These are phyloP conservation scores for Vicugna pacos DNA, from an alignment of 2,113 vertebrate genomes.

Conservation along the genomic window DNA sequence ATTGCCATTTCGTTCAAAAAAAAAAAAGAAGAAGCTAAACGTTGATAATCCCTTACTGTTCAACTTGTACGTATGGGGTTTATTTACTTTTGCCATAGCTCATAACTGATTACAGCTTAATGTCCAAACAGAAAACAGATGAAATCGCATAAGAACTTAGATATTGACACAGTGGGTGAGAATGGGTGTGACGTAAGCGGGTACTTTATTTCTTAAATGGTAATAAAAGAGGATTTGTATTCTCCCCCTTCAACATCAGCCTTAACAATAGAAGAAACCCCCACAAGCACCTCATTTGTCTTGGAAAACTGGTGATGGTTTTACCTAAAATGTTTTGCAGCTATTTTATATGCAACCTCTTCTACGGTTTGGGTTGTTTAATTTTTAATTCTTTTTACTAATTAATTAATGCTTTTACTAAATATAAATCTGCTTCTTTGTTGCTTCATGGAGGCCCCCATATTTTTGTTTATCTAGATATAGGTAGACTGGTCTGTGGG, in stretches of 20 bases:
- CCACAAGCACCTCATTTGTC: neutral
- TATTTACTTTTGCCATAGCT: neutral
- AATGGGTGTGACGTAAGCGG: neutral
- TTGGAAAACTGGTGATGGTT: neutral
- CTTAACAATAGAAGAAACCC: neutral
- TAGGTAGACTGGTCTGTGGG: neutral
- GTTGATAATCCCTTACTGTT: neutral
- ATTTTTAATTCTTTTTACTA: neutral
- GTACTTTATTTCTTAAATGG: neutral
- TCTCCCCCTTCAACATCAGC: neutral
- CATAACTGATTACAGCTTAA: neutral
- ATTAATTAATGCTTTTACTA: neutral
- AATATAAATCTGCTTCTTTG: neutral
- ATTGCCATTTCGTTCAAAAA: neutral
- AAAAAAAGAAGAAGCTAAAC: neutral
- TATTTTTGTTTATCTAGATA: neutral
- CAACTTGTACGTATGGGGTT: neutral
- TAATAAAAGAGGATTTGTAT: neutral
- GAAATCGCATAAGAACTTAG: neutral
- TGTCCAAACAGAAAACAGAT: neutral
- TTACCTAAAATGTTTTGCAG: neutral
- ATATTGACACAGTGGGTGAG: neutral
- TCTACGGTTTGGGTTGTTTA: neutral
- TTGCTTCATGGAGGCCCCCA: neutral
- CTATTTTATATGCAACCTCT: neutral